These are phyloP conservation scores for Ptychoptera albimana DNA, from an alignment of 2,888 invertebrate genomes.

Conservation along the genomic window DNA sequence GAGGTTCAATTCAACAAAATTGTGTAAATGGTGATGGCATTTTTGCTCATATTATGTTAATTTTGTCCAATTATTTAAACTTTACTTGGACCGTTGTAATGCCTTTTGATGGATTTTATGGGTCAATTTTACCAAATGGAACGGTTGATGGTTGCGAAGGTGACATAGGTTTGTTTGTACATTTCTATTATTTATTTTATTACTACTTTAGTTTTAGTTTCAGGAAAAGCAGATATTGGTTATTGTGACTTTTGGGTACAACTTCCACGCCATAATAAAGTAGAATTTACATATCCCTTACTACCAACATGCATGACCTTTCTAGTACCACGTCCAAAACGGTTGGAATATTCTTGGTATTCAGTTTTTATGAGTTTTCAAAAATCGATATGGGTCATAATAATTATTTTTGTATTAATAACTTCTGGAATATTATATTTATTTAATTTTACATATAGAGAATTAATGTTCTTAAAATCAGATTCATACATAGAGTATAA, in stretches of 20 bases:
- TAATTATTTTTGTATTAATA: no score
- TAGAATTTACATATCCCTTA: slow-evolving; percentile 2
- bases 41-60: neutral
- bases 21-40: neutral
- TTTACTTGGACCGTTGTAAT: slow-evolving; percentile 1
- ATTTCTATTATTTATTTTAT: neutral
- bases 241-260: slow-evolving; percentile 2
- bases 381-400: neutral
- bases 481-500: no score
- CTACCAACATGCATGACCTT: slow-evolving; percentile 1
- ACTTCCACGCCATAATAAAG: neutral
- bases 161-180: slow-evolving; percentile 1
- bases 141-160: slow-evolving; percentile 1
- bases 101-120: neutral
- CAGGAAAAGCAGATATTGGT: neutral
- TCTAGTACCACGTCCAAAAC: slow-evolving; percentile 1
- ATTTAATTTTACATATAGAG: no score
- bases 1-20: no score
- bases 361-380: slow-evolving; percentile 1
- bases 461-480: no score
- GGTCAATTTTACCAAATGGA: neutral
- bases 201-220: neutral
- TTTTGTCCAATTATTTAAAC: slow-evolving; percentile 1
- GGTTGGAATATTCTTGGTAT: slow-evolving; percentile 1
- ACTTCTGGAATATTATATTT: no score